A percentile compares a stretch with the other conserved stretches of the same genome.
Conservation (phyloP, 2,888 invertebrate species). For the Napeogenes inachia region DNA sequence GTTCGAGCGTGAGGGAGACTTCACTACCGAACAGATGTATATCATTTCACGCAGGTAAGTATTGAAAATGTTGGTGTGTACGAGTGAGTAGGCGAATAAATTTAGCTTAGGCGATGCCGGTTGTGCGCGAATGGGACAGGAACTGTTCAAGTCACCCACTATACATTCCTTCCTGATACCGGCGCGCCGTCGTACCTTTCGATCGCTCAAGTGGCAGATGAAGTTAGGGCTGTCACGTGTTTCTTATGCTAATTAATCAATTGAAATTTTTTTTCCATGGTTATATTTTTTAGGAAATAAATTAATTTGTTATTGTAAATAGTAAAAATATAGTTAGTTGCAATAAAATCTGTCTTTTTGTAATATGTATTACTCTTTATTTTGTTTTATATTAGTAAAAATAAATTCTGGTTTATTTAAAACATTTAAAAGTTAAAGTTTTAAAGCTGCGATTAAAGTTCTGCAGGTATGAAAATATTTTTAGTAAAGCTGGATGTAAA, state of each 20-base stretch:
- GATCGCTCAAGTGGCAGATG: constrained; percentile 78
- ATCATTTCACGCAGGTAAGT: constrained; percentile 77
- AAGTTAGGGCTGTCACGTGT: constrained; percentile 71
- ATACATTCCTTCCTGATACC: constrained; percentile 78
- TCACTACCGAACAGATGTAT: constrained; percentile 72
- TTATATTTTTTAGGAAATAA: background rate
- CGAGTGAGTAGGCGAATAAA: constrained; percentile 65
- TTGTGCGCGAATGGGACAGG: constrained; percentile 66
- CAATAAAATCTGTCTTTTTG: too few relatives aligned
- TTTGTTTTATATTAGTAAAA: too few relatives aligned
- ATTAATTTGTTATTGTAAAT: too few relatives aligned
- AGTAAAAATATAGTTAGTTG: too few relatives aligned
- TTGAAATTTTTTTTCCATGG: background rate
- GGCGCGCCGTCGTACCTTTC: constrained; percentile 73
- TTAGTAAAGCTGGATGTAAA: constrained; percentile 1
- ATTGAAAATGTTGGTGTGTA: constrained; percentile 73
- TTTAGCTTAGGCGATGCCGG: constrained; percentile 72
- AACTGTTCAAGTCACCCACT: constrained; percentile 75
- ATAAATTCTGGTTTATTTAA: background rate
- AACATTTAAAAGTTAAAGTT: background rate
- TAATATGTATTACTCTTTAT: too few relatives aligned
- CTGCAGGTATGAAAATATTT: background rate
- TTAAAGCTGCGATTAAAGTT: background rate
- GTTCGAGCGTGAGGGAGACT: constrained; percentile 55
- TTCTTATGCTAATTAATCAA: constrained; percentile 30